Base-by-base conservation (phyloP, 2,113 vertebrate species). In the Pseudorhombus dupliciocellatus region DNA sequence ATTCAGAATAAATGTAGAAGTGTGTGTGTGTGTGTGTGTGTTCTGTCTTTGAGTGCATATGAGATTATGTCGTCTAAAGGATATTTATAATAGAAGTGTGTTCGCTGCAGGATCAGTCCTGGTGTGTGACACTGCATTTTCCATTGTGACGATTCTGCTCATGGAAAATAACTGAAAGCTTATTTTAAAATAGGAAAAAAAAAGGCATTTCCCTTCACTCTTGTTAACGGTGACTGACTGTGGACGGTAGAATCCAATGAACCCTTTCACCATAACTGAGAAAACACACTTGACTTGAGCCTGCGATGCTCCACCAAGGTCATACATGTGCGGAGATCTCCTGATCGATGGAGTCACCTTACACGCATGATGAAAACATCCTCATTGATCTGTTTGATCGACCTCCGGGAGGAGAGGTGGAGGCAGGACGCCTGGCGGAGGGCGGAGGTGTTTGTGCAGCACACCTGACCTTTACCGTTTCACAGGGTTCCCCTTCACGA, bases 311-410 rank as follows among this genome's bases (percentile, higher is more conserved):
- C 21, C 55, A 6, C 4, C 28, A 77, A 82, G 70, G 70, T 75
- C 65, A 40, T 63, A 51, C n/a, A 24, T 4, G 48, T 31, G 37
- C 2, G 66, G 22, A 31, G 51, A 59, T 75, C 75, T 76, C 26
- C 2, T 25, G 75, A 84, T 88, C 76, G 10, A 82, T 73, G 16
- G 46, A 56, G 69, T 73, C 53, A 62, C 73, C 52, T 37, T 53
- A 14, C 59, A 42, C 2, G 18, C 54, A 66, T 62, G n/a, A 28
- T 72, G 46, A 80, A 30, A 84, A 53, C 56, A 37, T 50, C 59
- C 34, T 20, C 14, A 76, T 76, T 50, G 77, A 85, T 85, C 80
- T 65, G 58, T 22, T 12, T 21, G 61, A 64, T 69, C 67, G 20
- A 70, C 37, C 56, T 42, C 34, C 42, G 48, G 77, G 71, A 67